phyloP scores from a whole-genome alignment of 2,888 invertebrate species.

The Cerceris rybyensis region DNA sequence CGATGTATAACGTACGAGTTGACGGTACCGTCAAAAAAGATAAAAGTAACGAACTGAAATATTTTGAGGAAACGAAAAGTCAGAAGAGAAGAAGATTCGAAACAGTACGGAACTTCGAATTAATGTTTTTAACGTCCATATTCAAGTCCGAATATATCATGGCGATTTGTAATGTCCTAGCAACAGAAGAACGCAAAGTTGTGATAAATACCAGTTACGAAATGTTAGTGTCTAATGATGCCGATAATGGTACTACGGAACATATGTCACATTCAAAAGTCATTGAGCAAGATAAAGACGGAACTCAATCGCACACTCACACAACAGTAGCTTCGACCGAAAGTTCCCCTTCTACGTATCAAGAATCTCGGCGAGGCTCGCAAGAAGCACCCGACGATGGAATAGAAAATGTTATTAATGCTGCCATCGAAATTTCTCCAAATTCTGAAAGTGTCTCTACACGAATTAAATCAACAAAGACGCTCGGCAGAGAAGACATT shows the following conservation, averaged over 20 bases:
- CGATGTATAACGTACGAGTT: constrained; percentile 40
- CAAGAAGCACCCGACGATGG: constrained; percentile 31
- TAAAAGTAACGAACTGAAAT: background rate
- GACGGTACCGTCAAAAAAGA: constrained; percentile 10
- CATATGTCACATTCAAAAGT: constrained; percentile 17
- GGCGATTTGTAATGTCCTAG: constrained; percentile 90
- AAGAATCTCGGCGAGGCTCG: constrained; percentile 23
- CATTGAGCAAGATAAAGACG: constrained; percentile 24
- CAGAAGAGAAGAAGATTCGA: background rate
- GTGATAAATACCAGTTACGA: constrained; percentile 86
- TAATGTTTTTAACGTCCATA: constrained; percentile 85
- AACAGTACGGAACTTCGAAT: constrained; percentile 57
- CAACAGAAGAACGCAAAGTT: constrained; percentile 86
- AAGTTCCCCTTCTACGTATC: constrained; percentile 17
- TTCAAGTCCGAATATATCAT: constrained; percentile 88
- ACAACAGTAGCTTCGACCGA: constrained; percentile 17
- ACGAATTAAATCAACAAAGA: constrained; percentile 75
- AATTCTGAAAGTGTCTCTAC: constrained; percentile 61
- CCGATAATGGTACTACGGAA: constrained; percentile 42
- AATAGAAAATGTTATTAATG: constrained; percentile 11
- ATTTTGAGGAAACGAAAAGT: background rate
- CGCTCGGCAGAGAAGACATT: constrained; percentile 68
- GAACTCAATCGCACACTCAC: constrained; percentile 9
- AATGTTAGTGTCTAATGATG: constrained; percentile 66
- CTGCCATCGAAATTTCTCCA: constrained; percentile 15